Percentiles rank a stretch among this genome's conserved stretches.
Conservation (phyloP, 2,113 vertebrate species). For the Hemiprocne comata region DNA sequence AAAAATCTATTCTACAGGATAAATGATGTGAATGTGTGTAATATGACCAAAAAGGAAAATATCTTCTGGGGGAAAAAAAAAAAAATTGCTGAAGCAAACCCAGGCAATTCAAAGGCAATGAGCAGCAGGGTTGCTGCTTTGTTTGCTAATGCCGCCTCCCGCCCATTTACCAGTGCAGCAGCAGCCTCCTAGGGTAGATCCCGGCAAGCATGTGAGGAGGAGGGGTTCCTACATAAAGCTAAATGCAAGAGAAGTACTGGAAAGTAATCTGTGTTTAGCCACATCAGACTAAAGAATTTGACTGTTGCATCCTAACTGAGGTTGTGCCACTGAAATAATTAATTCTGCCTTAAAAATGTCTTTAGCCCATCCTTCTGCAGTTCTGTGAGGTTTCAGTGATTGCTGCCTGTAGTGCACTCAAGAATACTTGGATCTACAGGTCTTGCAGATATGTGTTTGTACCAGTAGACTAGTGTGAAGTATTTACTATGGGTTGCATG, state of each 20-base stretch:
- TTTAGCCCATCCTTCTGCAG: background rate
- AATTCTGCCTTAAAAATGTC: background rate
- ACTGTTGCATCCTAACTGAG: background rate
- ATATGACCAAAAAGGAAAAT: no score
- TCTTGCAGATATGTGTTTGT: background rate
- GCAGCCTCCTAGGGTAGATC: background rate
- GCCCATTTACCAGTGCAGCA: background rate
- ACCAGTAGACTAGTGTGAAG: background rate
- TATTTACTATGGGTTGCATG: background rate
- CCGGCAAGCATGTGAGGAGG: background rate
- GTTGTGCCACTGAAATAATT: background rate
- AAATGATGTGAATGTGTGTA: background rate
- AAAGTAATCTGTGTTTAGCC: background rate
- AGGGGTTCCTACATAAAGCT: background rate
- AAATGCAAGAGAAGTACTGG: background rate
- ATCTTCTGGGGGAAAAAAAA: background rate
- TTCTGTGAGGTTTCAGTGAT: background rate
- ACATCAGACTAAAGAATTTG: background rate
- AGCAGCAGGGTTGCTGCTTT: background rate
- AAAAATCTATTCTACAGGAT: background rate
- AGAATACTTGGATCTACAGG: background rate
- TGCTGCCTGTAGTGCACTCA: background rate
- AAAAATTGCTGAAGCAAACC: background rate
- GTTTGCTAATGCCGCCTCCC: background rate
- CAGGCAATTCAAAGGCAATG: background rate